These are phyloP conservation scores for Lithophane ornitopus DNA, from an alignment of 2,888 invertebrate genomes.

Conservation along the genomic window DNA sequence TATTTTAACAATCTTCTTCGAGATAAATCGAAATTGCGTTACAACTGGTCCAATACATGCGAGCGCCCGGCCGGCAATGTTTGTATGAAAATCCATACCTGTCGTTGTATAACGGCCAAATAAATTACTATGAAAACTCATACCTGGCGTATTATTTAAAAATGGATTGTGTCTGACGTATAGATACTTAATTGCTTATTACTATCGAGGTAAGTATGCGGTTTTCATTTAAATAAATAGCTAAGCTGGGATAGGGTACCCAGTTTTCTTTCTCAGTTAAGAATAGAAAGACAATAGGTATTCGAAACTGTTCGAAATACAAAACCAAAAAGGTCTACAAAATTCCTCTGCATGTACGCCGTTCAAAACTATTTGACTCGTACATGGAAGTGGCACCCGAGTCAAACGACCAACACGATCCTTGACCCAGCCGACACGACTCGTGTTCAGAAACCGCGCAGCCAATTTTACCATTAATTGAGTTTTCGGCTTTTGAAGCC, in stretches of 20 bases:
- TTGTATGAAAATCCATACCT: no score
- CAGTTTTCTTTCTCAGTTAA: not conserved
- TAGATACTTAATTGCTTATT: not conserved
- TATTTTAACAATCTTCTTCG: no score
- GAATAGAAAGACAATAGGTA: not conserved
- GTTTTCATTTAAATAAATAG: not conserved
- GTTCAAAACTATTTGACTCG: constrained; percentile 30
- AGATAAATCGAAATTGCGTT: no score
- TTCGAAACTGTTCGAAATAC: not conserved
- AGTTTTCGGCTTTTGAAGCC: constrained; percentile 75
- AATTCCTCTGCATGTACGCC: constrained; percentile 6
- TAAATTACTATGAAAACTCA: no score
- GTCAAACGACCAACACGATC: constrained; percentile 55
- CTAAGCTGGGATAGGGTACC: not conserved
- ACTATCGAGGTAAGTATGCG: not conserved
- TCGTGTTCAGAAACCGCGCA: constrained; percentile 55
- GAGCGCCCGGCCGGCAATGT: no score
- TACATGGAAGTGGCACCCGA: constrained; percentile 22
- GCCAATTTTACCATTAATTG: constrained; percentile 75
- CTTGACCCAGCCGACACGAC: constrained; percentile 65
- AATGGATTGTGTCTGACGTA: no score
- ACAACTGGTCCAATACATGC: no score
- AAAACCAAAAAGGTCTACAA: constrained; percentile 24
- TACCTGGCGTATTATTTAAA: no score
- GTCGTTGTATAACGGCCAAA: no score